Conservation (phyloP, 2,888 invertebrate genomes). For the Leptothorax acervorum region DNA sequence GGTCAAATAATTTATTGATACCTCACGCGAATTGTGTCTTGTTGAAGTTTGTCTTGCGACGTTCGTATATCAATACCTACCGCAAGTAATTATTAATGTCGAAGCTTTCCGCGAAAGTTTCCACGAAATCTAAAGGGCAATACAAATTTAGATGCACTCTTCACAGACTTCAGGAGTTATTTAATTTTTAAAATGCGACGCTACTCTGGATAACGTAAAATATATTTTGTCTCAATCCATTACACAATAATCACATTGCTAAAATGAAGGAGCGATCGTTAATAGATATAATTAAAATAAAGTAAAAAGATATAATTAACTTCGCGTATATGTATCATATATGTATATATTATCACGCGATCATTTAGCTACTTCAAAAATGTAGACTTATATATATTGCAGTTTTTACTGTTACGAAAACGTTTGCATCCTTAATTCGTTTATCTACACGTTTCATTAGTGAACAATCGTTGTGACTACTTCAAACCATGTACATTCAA, state of each 20-base stretch:
- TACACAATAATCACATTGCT: neutral
- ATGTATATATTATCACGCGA: too few relatives aligned
- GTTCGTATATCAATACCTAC: neutral
- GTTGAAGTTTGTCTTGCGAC: neutral
- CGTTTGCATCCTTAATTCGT: neutral
- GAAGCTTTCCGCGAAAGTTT: neutral
- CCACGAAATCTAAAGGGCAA: neutral
- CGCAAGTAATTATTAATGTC: neutral
- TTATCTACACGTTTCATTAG: neutral
- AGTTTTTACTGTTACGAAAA: neutral
- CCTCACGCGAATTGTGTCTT: neutral
- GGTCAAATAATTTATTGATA: conserved; percentile 7
- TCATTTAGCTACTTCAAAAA: neutral
- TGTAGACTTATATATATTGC: neutral
- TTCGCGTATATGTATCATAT: neutral
- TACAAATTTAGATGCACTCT: conserved; percentile 1
- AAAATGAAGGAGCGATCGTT: too few relatives aligned
- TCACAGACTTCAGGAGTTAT: neutral
- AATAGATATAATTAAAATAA: neutral
- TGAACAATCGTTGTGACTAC: neutral
- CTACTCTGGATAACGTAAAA: neutral
- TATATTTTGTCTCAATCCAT: neutral
- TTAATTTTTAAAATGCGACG: conserved; percentile 1
- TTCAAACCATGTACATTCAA: conserved; percentile 10
- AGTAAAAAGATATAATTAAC: neutral